Percentiles rank a stretch among this genome's conserved stretches.
Conservation (phyloP, 2,797 vertebrate genomes). For the Sebastes minor region DNA sequence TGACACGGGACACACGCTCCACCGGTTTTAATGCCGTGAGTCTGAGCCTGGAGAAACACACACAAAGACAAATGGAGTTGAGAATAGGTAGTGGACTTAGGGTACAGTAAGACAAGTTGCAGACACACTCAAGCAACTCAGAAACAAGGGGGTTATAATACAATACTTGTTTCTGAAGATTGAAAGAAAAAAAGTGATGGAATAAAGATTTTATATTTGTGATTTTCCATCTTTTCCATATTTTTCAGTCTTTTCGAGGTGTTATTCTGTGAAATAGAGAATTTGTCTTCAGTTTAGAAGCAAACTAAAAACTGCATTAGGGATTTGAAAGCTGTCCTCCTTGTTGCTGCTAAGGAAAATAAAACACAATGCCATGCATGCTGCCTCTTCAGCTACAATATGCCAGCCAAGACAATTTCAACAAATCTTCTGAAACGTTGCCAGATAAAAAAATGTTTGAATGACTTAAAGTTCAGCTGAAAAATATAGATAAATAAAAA, state of each 20-base stretch:
- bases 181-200: background rate
- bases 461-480: background rate
- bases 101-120: background rate
- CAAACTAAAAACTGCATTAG: background rate
- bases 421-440: background rate
- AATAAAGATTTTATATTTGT: background rate
- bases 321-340: background rate
- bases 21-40: constrained; percentile 84
- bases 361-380: background rate
- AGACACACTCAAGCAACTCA: background rate
- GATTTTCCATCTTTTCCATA: background rate
- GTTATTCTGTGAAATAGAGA: background rate
- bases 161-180: background rate
- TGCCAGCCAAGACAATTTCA: background rate
- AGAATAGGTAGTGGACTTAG: background rate
- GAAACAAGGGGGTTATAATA: background rate
- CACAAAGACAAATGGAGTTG: background rate
- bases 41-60: constrained; percentile 81
- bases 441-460: background rate
- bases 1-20: constrained; percentile 92
- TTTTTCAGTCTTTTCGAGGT: background rate
- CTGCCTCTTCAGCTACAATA: background rate
- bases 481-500: background rate
- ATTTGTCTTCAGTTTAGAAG: background rate
- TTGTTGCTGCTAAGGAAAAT: background rate